phyloP scores from a whole-genome alignment of 2,113 vertebrate species.

The Spea bombifrons region DNA sequence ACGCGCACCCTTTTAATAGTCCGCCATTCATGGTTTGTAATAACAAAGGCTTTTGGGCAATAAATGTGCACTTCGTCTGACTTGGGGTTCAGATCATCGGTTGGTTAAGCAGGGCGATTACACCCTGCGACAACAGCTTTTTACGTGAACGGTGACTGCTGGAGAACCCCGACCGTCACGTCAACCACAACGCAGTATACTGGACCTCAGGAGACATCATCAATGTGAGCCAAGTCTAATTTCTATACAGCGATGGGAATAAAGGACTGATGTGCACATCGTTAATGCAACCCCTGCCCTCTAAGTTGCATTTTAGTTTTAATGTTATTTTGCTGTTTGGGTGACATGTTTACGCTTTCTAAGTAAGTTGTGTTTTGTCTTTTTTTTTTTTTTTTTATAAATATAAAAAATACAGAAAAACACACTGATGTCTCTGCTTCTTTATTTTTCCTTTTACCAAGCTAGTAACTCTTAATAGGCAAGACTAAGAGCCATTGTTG shows the following conservation, averaged over 20 bases:
- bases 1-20: too few relatives aligned
- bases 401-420: constrained; percentile 2
- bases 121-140: too few relatives aligned
- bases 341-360: constrained; percentile 27
- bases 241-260: background rate
- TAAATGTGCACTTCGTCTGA: too few relatives aligned
- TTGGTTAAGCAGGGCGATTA: too few relatives aligned
- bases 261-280: constrained; percentile 21
- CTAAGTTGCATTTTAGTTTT: constrained; percentile 4
- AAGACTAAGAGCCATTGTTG: too few relatives aligned
- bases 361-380: constrained; percentile 22
- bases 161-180: too few relatives aligned
- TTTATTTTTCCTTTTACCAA: background rate
- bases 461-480: too few relatives aligned
- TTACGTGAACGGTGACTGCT: too few relatives aligned
- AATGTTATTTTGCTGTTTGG: constrained; percentile 22
- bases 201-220: background rate
- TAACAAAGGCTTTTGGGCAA: too few relatives aligned
- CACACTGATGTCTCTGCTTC: background rate
- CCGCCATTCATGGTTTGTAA: too few relatives aligned
- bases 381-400: constrained; percentile 18
- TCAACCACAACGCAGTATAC: background rate
- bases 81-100: too few relatives aligned
- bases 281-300: background rate
- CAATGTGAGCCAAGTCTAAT: background rate